Conservation (phyloP, 2,113 vertebrate genomes). For the Xiphias gladius region DNA sequence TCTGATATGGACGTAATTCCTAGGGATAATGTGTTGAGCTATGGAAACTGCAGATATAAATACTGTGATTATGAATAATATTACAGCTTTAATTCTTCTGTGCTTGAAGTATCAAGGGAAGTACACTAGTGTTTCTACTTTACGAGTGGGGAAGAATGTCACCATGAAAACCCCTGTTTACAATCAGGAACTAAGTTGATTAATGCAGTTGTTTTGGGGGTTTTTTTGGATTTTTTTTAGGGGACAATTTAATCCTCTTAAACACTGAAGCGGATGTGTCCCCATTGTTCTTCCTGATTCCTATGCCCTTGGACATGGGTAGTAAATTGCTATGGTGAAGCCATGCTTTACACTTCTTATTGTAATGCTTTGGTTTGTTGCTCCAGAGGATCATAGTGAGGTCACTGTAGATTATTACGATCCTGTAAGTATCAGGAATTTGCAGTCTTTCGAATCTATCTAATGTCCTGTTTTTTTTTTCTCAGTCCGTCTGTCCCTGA, state of each 20-base stretch:
- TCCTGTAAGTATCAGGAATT: neutral
- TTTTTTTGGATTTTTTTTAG: conserved; percentile 36
- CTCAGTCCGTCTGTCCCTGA: neutral
- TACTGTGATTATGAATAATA: conserved; percentile 2
- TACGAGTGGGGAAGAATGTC: neutral
- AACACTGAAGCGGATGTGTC: neutral
- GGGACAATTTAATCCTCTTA: conserved; percentile 48
- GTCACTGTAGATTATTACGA: conserved; percentile 7
- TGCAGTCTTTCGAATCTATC: neutral
- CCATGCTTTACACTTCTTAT: neutral
- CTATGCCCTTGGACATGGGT: conserved; percentile 12
- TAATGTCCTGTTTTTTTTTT: neutral
- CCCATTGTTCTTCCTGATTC: conserved; percentile 23
- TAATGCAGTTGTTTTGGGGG: conserved; percentile 18
- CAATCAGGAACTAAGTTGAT: conserved; percentile 12
- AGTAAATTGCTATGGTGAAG: conserved; percentile 14
- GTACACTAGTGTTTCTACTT: neutral
- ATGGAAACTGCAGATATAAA: conserved; percentile 15
- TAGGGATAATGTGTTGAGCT: neutral
- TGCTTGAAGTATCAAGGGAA: neutral
- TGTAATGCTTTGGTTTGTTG: neutral
- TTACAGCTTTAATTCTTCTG: conserved; percentile 8
- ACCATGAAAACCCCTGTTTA: conserved; percentile 12
- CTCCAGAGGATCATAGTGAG: conserved; percentile 17
- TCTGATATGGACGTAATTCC: neutral